Evolutionary conservation across 2,797 vertebrate species (phyloP).

Genomic region (Babyrousa celebensis): DNA sequence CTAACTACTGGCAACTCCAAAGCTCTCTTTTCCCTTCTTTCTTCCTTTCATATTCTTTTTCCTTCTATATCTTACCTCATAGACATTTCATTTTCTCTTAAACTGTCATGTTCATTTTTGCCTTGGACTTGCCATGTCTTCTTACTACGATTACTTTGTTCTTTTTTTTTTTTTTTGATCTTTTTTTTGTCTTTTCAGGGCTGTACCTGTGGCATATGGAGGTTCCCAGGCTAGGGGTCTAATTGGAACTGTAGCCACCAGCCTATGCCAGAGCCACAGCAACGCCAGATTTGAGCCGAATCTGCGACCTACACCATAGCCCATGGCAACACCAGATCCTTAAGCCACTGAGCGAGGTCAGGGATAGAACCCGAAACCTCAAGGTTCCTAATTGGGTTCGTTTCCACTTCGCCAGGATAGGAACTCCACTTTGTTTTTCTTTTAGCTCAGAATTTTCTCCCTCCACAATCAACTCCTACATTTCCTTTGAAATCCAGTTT

Average conservation of each 20-base stretch:
- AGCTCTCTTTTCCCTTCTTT: not conserved
- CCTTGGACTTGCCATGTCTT: not conserved
- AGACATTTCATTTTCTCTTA: not conserved
- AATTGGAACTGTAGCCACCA: too few species aligned
- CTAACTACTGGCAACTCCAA: not conserved
- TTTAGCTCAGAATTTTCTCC: slow-evolving; percentile 13
- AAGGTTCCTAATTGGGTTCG: too few species aligned
- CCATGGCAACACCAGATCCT: too few species aligned
- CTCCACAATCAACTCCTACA: slow-evolving; percentile 4
- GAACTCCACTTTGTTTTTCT: not conserved
- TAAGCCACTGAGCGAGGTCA: too few species aligned
- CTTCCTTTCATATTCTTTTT: not conserved
- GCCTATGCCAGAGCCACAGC: too few species aligned
- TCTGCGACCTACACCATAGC: too few species aligned
- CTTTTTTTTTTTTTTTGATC: not conserved
- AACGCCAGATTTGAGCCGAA: too few species aligned
- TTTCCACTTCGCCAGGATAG: too few species aligned
- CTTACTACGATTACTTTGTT: slow-evolving; percentile 17
- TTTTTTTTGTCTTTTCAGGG: too few species aligned
- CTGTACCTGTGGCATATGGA: too few species aligned
- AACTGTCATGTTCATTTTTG: not conserved
- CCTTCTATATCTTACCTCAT: not conserved
- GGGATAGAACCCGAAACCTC: too few species aligned
- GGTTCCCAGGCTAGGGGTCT: too few species aligned
- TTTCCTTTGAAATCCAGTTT: not conserved